Evolutionary conservation across 2,888 invertebrate species (phyloP).

Genomic region (Philereme transversata): DNA sequence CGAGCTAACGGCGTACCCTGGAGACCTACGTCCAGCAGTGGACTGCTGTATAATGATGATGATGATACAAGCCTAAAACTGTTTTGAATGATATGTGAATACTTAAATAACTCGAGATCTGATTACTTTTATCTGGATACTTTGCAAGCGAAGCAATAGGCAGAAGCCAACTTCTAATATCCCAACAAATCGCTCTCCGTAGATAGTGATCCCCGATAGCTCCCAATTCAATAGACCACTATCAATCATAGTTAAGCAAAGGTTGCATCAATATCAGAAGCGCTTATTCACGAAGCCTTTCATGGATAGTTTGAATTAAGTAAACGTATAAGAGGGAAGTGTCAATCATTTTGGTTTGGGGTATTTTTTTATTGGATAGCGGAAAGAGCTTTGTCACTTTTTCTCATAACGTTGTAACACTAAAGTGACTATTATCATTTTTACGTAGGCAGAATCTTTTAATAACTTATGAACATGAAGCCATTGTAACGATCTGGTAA

Average conservation of each 20-base stretch:
- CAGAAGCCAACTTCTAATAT: slow-evolving; percentile 55
- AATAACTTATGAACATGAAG: neutral
- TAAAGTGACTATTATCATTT: too few species aligned
- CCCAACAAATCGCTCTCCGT: slow-evolving; percentile 67
- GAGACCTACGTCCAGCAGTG: too few species aligned
- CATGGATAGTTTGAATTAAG: slow-evolving; percentile 51
- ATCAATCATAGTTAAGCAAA: slow-evolving; percentile 79
- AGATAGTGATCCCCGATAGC: slow-evolving; percentile 63
- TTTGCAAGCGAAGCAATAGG: too few species aligned
- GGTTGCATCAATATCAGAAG: slow-evolving; percentile 74
- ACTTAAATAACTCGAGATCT: too few species aligned
- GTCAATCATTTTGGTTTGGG: slow-evolving; percentile 52
- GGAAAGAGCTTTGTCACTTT: slow-evolving; percentile 30
- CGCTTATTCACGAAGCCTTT: slow-evolving; percentile 73
- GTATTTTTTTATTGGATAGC: slow-evolving; percentile 31
- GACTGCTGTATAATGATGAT: too few species aligned
- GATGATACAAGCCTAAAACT: too few species aligned
- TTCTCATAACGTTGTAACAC: slow-evolving; percentile 11
- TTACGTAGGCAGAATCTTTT: too few species aligned
- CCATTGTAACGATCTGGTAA: neutral
- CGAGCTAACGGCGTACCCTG: too few species aligned
- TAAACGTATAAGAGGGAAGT: slow-evolving; percentile 49
- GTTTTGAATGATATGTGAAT: too few species aligned
- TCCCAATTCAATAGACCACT: slow-evolving; percentile 68
- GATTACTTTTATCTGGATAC: too few species aligned